Base-by-base conservation (phyloP, 2,113 vertebrate genomes). In the Fregata magnificens region DNA sequence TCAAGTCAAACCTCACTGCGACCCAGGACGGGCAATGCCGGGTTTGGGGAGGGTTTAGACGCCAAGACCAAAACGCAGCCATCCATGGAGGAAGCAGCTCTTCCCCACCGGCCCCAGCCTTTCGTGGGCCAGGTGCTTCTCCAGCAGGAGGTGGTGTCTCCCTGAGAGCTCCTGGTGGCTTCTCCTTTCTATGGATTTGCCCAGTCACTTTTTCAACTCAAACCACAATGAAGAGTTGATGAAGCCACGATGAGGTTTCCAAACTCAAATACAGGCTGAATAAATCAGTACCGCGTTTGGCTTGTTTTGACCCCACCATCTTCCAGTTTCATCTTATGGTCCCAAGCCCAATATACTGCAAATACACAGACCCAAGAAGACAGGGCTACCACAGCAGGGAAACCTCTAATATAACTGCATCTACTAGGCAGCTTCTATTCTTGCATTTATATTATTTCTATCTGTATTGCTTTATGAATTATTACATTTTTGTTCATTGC, bases 1-100 rank as follows among this genome's bases (percentile, higher is more conserved):
- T 72, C 26, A 40, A 49, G 12, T 16, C 38, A 72, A 84, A 24
- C 29, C 28, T 70, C 70, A 59, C 1, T 2, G 0, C 0, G 1
- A 44, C 14, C 22, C 9, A 3, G n/a, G 44, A 82, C 6, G 18
- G 22, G 47, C 22, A 79, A 5, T 4, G 20, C 8, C 6, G 5
- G 26, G 9, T 66, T 25, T 71, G 42, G 24, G 40, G 5, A 79
- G 8, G 29, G 24, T 63, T 92, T 59, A 79, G 56, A 67, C 1
- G 1, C 20, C 16, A 62, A 72, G n/a, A 89, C 36, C 36, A 83
- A 72, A 76, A 88, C 1, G 3, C 61, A 82, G 21, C 28, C 1
- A 13, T 20, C n/a, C 22, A 26, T 0, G 0, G 31, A 85, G 42
- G 22, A 93, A 86, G 9, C 19, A 32, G 40, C 21, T 53, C 29